Evolutionary conservation across 2,797 vertebrate genomes (phyloP).

Genomic region (Macrochelys suwanniensis): DNA sequence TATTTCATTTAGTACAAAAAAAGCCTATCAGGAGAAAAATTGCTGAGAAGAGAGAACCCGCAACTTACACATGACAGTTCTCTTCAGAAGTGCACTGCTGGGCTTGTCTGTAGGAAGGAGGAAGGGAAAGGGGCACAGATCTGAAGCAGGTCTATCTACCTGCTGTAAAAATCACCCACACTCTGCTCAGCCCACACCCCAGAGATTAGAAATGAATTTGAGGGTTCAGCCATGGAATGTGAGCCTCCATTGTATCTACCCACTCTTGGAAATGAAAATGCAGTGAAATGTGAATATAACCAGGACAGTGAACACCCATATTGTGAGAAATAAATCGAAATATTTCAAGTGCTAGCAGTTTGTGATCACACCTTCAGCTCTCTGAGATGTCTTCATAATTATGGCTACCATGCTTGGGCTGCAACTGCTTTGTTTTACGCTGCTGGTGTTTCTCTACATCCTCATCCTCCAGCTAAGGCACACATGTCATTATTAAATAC

Average conservation of each 20-base stretch:
- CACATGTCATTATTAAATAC: not conserved
- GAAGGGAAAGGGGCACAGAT: not conserved
- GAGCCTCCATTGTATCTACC: not conserved
- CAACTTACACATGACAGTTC: not conserved
- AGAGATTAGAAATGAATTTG: not conserved
- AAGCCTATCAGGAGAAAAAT: not conserved
- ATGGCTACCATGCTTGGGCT: not conserved
- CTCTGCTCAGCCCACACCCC: not conserved
- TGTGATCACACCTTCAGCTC: not conserved
- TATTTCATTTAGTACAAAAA: not conserved
- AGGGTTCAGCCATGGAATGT: accelerated
- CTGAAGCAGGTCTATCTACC: not conserved
- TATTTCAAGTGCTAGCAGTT: not conserved
- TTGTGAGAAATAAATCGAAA: not conserved
- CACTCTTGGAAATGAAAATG: not conserved
- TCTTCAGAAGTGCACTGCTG: not conserved
- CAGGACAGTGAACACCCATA: not conserved
- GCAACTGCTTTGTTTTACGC: not conserved
- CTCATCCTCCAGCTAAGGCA: not conserved
- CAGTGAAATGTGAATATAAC: not conserved
- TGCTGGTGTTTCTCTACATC: not conserved
- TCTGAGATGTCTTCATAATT: not conserved
- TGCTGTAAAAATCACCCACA: not conserved
- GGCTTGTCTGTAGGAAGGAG: not conserved
- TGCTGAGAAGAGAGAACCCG: not conserved